Evolutionary conservation across 2,797 vertebrate species (phyloP).

Genomic region (Halcyon chelicuti): DNA sequence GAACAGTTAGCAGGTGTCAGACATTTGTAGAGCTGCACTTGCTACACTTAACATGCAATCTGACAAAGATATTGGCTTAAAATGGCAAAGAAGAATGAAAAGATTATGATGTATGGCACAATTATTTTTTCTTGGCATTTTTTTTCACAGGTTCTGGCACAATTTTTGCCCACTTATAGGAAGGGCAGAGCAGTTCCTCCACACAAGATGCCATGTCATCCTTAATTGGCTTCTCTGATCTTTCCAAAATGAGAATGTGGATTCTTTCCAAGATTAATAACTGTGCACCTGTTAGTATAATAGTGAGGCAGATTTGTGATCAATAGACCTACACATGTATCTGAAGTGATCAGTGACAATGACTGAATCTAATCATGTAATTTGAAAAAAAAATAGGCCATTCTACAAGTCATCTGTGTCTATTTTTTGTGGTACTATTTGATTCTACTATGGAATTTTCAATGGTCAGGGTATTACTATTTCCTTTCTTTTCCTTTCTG

Average conservation of each 20-base stretch:
- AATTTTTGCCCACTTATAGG: slow-evolving; percentile 14
- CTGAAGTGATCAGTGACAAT: slow-evolving; percentile 62
- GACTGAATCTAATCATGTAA: slow-evolving; percentile 57
- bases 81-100: neutral
- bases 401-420: slow-evolving; percentile 37
- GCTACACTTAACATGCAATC: neutral
- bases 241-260: slow-evolving; percentile 48
- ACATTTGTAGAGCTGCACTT: neutral
- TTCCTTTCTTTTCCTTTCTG: neutral
- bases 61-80: neutral
- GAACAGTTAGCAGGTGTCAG: slow-evolving; percentile 18
- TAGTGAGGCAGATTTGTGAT: slow-evolving; percentile 57
- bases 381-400: slow-evolving; percentile 45
- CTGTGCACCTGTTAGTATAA: slow-evolving; percentile 66
- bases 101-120: neutral
- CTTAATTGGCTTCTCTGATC: slow-evolving; percentile 64
- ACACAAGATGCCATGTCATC: slow-evolving; percentile 35
- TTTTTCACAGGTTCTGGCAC: neutral
- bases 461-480: neutral
- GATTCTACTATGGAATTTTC: neutral
- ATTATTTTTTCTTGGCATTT: neutral
- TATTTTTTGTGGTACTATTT: slow-evolving; percentile 40
- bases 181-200: slow-evolving; percentile 32
- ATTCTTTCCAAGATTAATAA: slow-evolving; percentile 71
- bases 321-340: slow-evolving; percentile 63